Base-by-base conservation (phyloP, 2,888 invertebrate genomes). In the Cephalotes varians region DNA sequence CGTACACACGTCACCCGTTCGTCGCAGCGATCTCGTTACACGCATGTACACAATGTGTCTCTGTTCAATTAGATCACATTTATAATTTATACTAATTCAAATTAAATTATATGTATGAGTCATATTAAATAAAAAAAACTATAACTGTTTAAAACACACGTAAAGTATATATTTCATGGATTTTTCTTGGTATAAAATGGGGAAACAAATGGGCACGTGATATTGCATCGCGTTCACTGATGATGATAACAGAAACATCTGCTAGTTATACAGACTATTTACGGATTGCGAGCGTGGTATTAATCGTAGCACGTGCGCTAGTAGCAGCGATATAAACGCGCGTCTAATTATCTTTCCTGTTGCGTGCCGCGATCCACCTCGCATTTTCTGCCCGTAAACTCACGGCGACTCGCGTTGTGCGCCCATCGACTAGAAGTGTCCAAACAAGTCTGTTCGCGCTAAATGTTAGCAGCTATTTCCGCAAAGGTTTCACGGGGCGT, bases 1-100 rank as follows among this genome's bases (percentile, higher is more conserved):
- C 85, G 82, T 88, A 88, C 87, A 85, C 87, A 88, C 91, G 82
- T 90, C 90, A 90, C 87, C 85, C 87, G 84, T 88, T 85, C 77
- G 81, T 83, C 83, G 90, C 74, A 84, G 86, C 88, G 89, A 90
- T 90, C 89, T 91, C 88, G 89, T 91, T 91, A 86, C 88, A 84
- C 87, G 84, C 82, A 80, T 85, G 86, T 81, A 87, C 81, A 84
- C 58, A 83, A 56, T 84, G 65, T 28, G 37, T 40, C 12, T 51
- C 37, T 21, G 7, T n/a, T n/a, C n/a, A n/a, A n/a, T n/a, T n/a
- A n/a, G n/a, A n/a, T n/a, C n/a, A n/a, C n/a, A n/a, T n/a, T n/a
- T n/a, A n/a, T n/a, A n/a, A n/a, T 31, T 69, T 34, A 15, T 7
- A 34, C 34, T 34, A 34, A 60, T 60, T 60, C 1, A 4, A 21